Conservation (phyloP, 1,140 invertebrate genomes). For the Halesus radiatus region DNA sequence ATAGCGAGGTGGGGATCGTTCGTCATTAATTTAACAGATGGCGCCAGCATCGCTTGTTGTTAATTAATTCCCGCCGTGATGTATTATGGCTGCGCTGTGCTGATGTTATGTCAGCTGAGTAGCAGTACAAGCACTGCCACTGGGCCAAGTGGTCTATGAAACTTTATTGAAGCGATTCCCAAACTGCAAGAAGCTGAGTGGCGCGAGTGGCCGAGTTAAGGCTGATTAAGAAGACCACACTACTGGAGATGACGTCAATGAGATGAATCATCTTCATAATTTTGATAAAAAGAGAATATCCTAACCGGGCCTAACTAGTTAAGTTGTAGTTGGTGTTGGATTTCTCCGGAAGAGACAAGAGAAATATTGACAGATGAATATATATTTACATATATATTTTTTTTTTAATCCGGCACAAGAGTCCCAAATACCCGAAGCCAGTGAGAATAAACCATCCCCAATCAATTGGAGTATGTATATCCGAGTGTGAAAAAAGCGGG, state of each 20-base stretch:
- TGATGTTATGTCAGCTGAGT: conserved; percentile 12
- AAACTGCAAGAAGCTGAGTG: neutral
- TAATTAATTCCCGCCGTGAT: conserved; percentile 25
- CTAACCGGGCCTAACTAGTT: no score
- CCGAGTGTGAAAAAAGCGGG: no score
- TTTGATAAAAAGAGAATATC: no score
- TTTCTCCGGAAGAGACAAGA: no score
- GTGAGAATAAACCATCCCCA: no score
- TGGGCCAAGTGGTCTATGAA: neutral
- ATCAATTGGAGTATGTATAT: no score
- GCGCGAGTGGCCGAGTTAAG: neutral
- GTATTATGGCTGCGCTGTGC: neutral
- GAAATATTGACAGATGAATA: no score
- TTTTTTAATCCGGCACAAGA: no score
- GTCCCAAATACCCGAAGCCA: no score
- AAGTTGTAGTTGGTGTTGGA: no score
- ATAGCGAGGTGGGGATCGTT: conserved; percentile 6
- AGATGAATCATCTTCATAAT: no score
- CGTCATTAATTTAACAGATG: conserved; percentile 29
- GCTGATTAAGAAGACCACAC: neutral
- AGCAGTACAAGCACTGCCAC: neutral
- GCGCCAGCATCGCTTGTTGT: conserved; percentile 12
- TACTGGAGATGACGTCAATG: neutral
- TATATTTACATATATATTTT: no score
- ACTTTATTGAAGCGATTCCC: conserved; percentile 3